Evolutionary conservation across 1,140 invertebrate genomes (phyloP).

Genomic region (Triops cancriformis): DNA sequence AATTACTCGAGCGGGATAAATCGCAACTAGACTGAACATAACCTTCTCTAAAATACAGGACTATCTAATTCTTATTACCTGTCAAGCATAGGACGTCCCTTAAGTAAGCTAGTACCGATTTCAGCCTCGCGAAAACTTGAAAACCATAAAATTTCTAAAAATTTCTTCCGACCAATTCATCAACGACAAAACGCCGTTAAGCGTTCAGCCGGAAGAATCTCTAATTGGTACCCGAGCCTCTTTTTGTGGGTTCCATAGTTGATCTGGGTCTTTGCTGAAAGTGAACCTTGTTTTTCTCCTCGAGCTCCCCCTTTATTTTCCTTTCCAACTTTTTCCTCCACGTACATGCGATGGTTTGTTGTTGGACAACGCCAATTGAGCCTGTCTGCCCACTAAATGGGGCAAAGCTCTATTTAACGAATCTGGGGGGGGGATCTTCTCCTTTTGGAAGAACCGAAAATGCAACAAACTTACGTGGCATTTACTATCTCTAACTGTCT

Average conservation of each 20-base stretch:
- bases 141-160: too few relatives aligned
- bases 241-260: background rate
- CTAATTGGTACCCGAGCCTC: background rate
- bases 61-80: too few relatives aligned
- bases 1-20: too few relatives aligned
- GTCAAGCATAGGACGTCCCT: too few relatives aligned
- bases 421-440: background rate
- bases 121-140: too few relatives aligned
- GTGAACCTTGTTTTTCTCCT: background rate
- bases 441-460: background rate
- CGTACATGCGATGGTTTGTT: background rate
- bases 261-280: background rate
- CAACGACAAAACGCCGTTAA: background rate
- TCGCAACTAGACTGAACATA: too few relatives aligned
- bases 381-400: background rate
- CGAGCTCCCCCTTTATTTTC: too few relatives aligned
- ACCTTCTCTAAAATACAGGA: too few relatives aligned
- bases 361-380: background rate
- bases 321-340: too few relatives aligned
- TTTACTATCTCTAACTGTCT: too few relatives aligned
- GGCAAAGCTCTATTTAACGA: conserved; percentile 1
- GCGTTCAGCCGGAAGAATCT: background rate
- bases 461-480: background rate
- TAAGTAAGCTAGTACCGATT: too few relatives aligned
- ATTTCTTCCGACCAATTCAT: too few relatives aligned